Conservation (phyloP, 2,113 vertebrate genomes). For the Paratilapia polleni region DNA sequence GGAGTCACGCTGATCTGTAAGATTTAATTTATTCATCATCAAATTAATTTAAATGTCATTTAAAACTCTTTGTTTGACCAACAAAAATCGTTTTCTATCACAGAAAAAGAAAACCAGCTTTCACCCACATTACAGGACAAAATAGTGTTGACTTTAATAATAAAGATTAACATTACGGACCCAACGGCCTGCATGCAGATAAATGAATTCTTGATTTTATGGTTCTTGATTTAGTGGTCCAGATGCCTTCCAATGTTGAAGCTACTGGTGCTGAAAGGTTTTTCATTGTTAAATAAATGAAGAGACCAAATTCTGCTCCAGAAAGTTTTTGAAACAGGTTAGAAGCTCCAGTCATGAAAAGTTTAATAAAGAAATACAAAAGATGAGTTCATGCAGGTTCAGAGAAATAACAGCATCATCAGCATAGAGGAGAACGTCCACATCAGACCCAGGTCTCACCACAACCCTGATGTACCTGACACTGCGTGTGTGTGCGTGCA, state of each 20-base stretch:
- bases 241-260: background rate
- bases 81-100: too few species aligned
- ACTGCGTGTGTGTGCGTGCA: background rate
- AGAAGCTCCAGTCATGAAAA: background rate
- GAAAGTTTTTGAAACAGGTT: background rate
- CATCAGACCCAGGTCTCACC: background rate
- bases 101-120: too few species aligned
- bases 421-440: too few species aligned
- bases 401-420: background rate
- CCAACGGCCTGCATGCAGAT: background rate
- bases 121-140: background rate
- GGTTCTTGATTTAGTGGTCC: background rate
- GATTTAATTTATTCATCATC: background rate
- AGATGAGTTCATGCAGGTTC: background rate
- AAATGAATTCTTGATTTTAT: background rate
- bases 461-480: background rate
- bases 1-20: conserved; percentile 66
- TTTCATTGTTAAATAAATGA: too few species aligned
- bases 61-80: too few species aligned
- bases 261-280: background rate
- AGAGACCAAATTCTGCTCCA: too few species aligned
- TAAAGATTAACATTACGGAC: background rate
- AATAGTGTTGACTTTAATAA: background rate
- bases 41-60: background rate
- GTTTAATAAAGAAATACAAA: background rate